A percentile compares a stretch with the other conserved stretches of the same genome.
These are phyloP conservation scores for Tricholaema leucomelas DNA, from an alignment of 2,113 vertebrate genomes.

Conservation along the genomic window DNA sequence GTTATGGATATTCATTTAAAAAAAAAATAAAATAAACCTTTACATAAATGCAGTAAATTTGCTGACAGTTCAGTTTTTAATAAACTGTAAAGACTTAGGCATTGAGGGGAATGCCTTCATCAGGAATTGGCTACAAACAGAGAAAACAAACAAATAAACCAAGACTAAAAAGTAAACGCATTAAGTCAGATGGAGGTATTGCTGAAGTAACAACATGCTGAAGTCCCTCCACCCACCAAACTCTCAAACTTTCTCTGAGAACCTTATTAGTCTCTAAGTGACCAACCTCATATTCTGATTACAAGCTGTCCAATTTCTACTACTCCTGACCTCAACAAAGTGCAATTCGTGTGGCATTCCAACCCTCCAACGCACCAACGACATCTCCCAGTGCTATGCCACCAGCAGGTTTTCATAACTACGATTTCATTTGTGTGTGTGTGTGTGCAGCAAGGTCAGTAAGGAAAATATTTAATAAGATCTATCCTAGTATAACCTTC, in stretches of 20 bases:
- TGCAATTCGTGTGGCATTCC: not conserved
- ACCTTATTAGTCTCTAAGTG: not conserved
- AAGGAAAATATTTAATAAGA: constrained; percentile 55
- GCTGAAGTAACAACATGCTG: not conserved
- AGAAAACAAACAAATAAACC: not conserved
- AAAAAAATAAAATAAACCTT: not conserved
- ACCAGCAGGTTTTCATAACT: not conserved
- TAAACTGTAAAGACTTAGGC: not conserved
- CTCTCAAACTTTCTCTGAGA: constrained; percentile 1
- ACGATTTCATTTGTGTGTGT: not conserved
- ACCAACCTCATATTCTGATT: not conserved
- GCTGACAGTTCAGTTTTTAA: constrained; percentile 15
- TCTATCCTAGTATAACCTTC: constrained; percentile 25
- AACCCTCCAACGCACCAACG: not conserved
- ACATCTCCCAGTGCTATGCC: not conserved
- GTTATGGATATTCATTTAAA: constrained; percentile 5
- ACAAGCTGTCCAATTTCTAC: not conserved
- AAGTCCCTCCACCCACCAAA: not conserved
- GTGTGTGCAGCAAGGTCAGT: not conserved
- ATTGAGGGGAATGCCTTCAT: not conserved
- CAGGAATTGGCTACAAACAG: not conserved
- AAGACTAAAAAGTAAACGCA: not conserved
- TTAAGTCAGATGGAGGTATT: not conserved
- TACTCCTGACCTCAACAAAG: not conserved
- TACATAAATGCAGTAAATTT: constrained; percentile 3